Evolutionary conservation across 2,888 invertebrate genomes (phyloP), one percentile per base, ranked within the genome.

Genomic region (Malthinus seriepunctatus): DNA sequence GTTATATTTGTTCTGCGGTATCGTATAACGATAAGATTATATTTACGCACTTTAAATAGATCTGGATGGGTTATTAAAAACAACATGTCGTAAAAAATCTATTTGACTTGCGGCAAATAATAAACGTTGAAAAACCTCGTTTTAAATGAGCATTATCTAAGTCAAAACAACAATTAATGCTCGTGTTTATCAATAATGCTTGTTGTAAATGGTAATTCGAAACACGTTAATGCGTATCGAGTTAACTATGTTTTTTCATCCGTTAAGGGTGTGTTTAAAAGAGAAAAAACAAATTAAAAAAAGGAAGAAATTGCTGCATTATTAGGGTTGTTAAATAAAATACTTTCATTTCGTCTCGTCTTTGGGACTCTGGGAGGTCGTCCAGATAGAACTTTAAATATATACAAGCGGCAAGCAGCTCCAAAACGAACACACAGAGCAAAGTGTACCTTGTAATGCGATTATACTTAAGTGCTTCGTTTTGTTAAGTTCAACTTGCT

Each of bases 391-490:
- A 42, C n/a, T 14, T 15, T 14, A 15, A 39, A 42, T 23, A 42
- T 23, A 42, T 42, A 15, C 9, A 42, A 42, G 39, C 39, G 10
- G n/a, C 15, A 15, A n/a, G n/a, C n/a, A n/a, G n/a, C n/a, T n/a
- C n/a, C n/a, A n/a, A n/a, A 42, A 23, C 15, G 39, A 42, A 23
- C 23, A 23, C 23, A 58, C 60, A 60, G 48, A 60, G 46, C 51
- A 45, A 47, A 59, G 60, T 51, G 56, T 52, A 49, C 39, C 15
- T 42, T 15, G 39, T 60, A 60, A 56, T 56, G 37, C 51, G 56
- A 55, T 60, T 60, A 60, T 44, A 42, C 38, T 31, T 60, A 60
- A 55, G 56, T 60, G 56, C 51, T 56, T 44, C 56, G 51, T 50
- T 51, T 55, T 56, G 51, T 51, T 42, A 42, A 14, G 38, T 38